Evolutionary conservation across 2,888 invertebrate genomes (phyloP).

Genomic region (Papilio elwesi): DNA sequence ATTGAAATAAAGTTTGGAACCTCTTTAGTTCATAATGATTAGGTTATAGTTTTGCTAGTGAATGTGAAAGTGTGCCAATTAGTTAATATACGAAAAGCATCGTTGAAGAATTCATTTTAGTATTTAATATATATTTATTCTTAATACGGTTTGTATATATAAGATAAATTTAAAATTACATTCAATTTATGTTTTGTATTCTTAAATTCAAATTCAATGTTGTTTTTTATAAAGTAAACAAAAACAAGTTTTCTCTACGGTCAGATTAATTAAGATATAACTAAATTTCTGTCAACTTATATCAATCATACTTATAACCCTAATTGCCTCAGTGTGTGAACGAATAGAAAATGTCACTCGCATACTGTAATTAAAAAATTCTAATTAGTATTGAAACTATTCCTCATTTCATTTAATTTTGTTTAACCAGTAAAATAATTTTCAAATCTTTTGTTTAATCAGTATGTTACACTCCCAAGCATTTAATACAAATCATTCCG

Average conservation of each 20-base stretch:
- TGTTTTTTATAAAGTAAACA: slow-evolving; percentile 31
- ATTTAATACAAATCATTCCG: no score
- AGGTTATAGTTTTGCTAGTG: slow-evolving; percentile 80
- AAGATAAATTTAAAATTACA: slow-evolving; percentile 49
- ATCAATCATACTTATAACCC: background rate
- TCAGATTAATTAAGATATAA: no score
- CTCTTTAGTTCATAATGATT: slow-evolving; percentile 71
- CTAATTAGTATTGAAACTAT: no score
- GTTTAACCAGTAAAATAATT: no score
- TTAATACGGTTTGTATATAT: slow-evolving; percentile 63
- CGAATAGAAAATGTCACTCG: no score
- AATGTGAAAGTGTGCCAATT: slow-evolving; percentile 84
- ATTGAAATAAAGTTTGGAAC: slow-evolving; percentile 53
- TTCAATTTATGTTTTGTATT: slow-evolving; percentile 54
- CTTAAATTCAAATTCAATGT: slow-evolving; percentile 45
- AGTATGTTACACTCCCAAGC: no score
- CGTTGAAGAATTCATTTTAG: slow-evolving; percentile 58
- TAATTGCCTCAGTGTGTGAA: background rate
- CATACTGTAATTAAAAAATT: no score
- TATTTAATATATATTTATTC: slow-evolving; percentile 72
- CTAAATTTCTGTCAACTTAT: no score
- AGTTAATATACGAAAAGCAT: slow-evolving; percentile 62
- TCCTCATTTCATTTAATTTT: no score
- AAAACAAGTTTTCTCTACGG: no score
- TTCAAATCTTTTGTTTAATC: no score